Evolutionary conservation across 2,888 invertebrate species (phyloP), one percentile per base, ranked within the genome.

Genomic region (Bombylius discolor): DNA sequence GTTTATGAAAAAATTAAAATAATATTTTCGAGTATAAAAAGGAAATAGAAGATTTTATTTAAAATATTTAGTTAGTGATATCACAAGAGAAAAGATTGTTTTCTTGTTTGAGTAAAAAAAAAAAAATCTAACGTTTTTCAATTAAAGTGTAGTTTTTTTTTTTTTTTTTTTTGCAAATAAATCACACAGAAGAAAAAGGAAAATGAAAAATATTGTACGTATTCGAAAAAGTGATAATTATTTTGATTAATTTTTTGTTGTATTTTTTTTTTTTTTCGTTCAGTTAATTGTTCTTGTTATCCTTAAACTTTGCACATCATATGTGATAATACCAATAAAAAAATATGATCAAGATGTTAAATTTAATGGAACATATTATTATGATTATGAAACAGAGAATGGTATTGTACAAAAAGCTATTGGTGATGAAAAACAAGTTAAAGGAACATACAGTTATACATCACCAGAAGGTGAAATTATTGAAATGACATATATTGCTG

Each of bases 391-490:
- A 39, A 56, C 56, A 31, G 56, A 14, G 14, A 49, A 56, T 49
- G 52, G 52, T 42, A 56, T 56, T 23, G n/a, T 12, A 7, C 47
- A 47, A 42, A 47, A 56, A 44, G 56, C 56, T 4, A n/a, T 52
- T n/a, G 56, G 56, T 7, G 45, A 49, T 49, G 49, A 48, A 23
- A 36, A 49, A 4, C 32, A 36, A 36, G 56, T 56, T 23, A 56
- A 52, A 39, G 56, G 56, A 11, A 42, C 36, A 11, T 56, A 56
- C 23, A 56, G 48, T n/a, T 56, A 56, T 42, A 52, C 45, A 4
- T 52, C 56, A 13, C 56, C 56, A 13, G 56, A 56, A 12, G 56
- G 56, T 5, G 23, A 32, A 7, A 44, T 48, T 11, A 52, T 56
- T 36, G 52, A 56, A 49, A 42, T 56, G 4, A 56, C 33, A 7